phyloP scores from a whole-genome alignment of 2,113 vertebrate genomes.

The Struthidea cinerea region DNA sequence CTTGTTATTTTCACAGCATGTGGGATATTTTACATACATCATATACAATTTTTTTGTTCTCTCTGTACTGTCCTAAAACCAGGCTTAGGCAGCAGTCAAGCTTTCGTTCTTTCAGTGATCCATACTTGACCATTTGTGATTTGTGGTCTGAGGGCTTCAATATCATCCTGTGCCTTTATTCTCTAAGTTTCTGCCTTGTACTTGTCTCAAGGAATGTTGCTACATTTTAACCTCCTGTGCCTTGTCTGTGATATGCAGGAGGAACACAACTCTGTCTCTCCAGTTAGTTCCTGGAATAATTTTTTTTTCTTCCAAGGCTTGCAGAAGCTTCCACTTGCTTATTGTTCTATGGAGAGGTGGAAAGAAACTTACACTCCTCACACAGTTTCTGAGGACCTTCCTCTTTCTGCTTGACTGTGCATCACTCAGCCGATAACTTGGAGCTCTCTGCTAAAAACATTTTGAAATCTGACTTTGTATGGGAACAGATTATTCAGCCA shows the following conservation, averaged over 20 bases:
- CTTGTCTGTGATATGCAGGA: neutral
- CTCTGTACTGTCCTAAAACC: neutral
- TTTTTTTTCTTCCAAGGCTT: neutral
- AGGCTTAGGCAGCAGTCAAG: neutral
- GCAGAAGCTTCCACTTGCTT: neutral
- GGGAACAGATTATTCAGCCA: neutral
- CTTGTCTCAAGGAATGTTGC: neutral
- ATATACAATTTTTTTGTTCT: neutral
- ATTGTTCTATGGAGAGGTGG: neutral
- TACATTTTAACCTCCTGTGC: neutral
- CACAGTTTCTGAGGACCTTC: neutral
- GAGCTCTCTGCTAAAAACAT: neutral
- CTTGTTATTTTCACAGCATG: neutral
- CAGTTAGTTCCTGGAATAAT: neutral
- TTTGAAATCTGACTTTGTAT: neutral
- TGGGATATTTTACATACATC: neutral
- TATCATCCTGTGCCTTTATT: neutral
- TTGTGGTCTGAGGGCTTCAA: neutral
- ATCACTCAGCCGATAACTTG: neutral
- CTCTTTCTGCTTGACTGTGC: neutral
- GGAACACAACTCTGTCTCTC: neutral
- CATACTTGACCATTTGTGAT: neutral
- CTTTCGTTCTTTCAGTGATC: neutral
- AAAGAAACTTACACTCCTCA: neutral
- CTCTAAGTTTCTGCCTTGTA: neutral